Evolutionary conservation across 2,888 invertebrate species (phyloP).

Genomic region (Cephalotes varians): DNA sequence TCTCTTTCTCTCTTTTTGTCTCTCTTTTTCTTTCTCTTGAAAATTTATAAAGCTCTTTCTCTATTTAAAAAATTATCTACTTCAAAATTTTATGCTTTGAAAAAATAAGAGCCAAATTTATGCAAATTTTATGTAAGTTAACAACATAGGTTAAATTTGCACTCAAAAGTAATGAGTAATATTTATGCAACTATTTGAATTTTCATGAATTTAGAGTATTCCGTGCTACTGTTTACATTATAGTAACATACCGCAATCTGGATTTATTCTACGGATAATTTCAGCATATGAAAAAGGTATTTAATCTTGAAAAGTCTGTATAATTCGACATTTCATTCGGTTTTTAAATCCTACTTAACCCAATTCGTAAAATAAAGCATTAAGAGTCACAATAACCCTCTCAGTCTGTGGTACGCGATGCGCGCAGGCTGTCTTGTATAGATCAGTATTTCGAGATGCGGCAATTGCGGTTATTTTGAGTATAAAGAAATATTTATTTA

Average conservation of each 20-base stretch:
- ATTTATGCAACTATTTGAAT: slow-evolving; percentile 20
- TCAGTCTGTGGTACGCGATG: neutral
- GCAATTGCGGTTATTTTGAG: neutral
- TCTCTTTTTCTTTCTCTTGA: neutral
- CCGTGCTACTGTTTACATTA: neutral
- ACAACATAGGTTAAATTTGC: slow-evolving; percentile 25
- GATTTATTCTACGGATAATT: slow-evolving; percentile 22
- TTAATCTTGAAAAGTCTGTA: slow-evolving; percentile 1
- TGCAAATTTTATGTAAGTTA: slow-evolving; percentile 34
- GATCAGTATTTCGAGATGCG: neutral
- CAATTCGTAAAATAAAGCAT: slow-evolving; percentile 13
- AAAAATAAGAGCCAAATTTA: slow-evolving; percentile 14
- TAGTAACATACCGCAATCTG: slow-evolving; percentile 6
- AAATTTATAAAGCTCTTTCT: slow-evolving; percentile 7
- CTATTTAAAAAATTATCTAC: neutral
- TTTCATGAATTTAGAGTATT: slow-evolving; percentile 30
- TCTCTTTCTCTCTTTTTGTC: neutral
- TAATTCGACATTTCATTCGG: neutral
- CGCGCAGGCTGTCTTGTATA: neutral
- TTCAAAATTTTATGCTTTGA: neutral
- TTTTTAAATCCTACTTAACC: slow-evolving; percentile 34
- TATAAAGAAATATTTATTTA: neutral
- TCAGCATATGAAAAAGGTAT: neutral
- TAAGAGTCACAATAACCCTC: neutral
- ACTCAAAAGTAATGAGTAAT: slow-evolving; percentile 36